Percentiles rank a stretch among this genome's conserved stretches.
Conservation (phyloP, 2,113 vertebrate species). For the Dissostichus mawsoni region DNA sequence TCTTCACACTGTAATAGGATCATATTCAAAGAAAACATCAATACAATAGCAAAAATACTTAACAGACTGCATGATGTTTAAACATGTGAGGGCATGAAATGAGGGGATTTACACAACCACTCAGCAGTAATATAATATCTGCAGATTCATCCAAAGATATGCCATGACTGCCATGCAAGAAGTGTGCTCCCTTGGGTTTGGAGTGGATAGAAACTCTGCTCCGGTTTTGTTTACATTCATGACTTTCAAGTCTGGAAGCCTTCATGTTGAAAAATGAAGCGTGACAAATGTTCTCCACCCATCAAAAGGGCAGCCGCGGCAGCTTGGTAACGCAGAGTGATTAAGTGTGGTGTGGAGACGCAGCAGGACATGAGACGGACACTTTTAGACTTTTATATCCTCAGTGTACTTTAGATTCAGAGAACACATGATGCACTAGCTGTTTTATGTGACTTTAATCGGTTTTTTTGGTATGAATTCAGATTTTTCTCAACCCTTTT, state of each 20-base stretch:
- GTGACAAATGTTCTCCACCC: slow-evolving; percentile 9
- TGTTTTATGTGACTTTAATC: background rate
- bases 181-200: background rate
- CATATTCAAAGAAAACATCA: background rate
- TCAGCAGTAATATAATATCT: slow-evolving; percentile 17
- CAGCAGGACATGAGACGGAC: background rate
- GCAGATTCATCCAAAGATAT: slow-evolving; percentile 9
- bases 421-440: slow-evolving; percentile 2
- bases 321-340: slow-evolving; percentile 2
- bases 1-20: background rate
- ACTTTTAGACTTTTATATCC: background rate
- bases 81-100: slow-evolving; percentile 1
- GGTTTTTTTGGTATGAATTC: background rate
- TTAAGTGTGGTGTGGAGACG: background rate
- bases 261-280: slow-evolving; percentile 14
- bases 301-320: background rate
- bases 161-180: background rate
- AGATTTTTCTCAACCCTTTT: background rate
- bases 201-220: background rate
- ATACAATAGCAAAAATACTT: background rate
- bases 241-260: background rate
- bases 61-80: background rate
- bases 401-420: background rate
- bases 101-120: slow-evolving; percentile 7
- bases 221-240: background rate